Conservation (phyloP, 2,797 vertebrate species). For the Acridotheres tristis region DNA sequence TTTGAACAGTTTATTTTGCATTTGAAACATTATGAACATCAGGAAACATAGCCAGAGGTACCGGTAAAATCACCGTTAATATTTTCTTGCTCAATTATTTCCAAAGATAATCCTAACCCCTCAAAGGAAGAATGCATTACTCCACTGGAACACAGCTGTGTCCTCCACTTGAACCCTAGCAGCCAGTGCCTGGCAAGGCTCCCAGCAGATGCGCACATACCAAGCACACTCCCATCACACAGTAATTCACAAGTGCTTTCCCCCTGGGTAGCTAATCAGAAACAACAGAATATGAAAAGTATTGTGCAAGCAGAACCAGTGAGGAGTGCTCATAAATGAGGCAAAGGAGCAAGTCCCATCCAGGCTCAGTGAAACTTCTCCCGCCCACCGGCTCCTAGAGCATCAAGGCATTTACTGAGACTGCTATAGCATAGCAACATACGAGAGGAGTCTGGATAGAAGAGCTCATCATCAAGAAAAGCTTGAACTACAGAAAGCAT, state of each 20-base stretch:
- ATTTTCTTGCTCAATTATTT: background rate
- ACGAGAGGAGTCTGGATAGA: background rate
- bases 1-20: background rate
- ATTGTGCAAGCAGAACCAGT: background rate
- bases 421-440: background rate
- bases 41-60: background rate
- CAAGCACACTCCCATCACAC: fast-evolving
- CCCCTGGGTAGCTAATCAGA: background rate
- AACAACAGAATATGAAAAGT: background rate
- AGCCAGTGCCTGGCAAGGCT: background rate
- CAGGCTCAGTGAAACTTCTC: background rate
- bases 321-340: background rate
- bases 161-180: background rate
- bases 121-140: background rate
- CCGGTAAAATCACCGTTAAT: background rate
- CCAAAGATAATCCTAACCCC: background rate
- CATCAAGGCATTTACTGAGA: background rate
- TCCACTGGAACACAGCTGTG: background rate
- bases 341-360: background rate
- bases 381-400: background rate
- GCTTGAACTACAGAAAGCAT: background rate
- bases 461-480: background rate
- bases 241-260: background rate
- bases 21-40: background rate
- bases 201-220: background rate